phyloP scores from a whole-genome alignment of 2,888 invertebrate genomes.

The Timema cristinae region DNA sequence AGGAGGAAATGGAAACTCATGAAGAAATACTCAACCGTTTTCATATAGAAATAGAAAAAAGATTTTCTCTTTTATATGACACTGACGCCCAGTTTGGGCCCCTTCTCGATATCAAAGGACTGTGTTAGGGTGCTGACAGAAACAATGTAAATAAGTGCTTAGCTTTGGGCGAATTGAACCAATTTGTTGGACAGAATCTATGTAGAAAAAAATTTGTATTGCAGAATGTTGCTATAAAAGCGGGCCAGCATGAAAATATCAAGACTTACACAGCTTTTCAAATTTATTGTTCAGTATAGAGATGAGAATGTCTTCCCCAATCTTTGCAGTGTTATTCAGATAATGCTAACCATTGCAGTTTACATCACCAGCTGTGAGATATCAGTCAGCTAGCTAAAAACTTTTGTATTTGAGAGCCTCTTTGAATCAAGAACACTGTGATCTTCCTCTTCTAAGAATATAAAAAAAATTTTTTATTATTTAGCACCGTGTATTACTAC shows the following conservation, averaged over 20 bases:
- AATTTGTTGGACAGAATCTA: not conserved
- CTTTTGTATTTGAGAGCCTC: not conserved
- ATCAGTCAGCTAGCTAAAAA: not conserved
- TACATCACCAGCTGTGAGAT: not conserved
- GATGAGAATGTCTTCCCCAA: slow-evolving; percentile 4
- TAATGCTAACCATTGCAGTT: slow-evolving; percentile 3
- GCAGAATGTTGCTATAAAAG: slow-evolving; percentile 1
- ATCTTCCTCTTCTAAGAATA: not conserved
- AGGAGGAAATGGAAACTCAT: not conserved
- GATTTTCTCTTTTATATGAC: not conserved
- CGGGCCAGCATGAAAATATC: not conserved
- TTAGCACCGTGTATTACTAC: too few relatives aligned
- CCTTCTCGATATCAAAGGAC: not conserved
- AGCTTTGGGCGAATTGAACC: not conserved
- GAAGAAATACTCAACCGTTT: not conserved
- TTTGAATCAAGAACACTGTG: not conserved
- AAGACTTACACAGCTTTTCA: not conserved
- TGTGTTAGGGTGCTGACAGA: not conserved
- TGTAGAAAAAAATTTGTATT: not conserved
- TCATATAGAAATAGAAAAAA: not conserved
- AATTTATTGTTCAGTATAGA: not conserved
- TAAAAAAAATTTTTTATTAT: too few relatives aligned
- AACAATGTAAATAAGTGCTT: not conserved
- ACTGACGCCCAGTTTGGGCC: not conserved
- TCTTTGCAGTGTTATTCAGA: not conserved